phyloP scores from a whole-genome alignment of 2,888 invertebrate genomes.

The Halocaridina rubra region DNA sequence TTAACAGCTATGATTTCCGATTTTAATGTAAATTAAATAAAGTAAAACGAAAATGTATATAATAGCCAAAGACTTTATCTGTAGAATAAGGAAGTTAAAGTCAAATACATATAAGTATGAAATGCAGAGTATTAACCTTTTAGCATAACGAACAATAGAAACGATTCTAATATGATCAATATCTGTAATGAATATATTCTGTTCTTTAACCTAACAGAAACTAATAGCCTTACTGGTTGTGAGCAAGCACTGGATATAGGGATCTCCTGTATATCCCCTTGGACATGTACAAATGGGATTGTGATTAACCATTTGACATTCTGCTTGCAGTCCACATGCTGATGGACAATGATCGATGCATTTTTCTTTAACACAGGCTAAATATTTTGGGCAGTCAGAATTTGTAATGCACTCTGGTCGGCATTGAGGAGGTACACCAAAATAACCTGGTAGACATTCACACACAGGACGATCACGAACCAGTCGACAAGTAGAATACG shows the following conservation, averaged over 20 bases:
- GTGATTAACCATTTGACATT: conserved; percentile 80
- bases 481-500: conserved; percentile 65
- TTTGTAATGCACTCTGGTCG: conserved; percentile 74
- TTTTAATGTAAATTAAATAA: too few relatives aligned
- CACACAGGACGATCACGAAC: conserved; percentile 80
- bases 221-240: background rate
- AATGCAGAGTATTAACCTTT: too few relatives aligned
- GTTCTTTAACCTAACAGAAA: too few relatives aligned
- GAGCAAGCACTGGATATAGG: conserved; percentile 11
- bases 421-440: conserved; percentile 72
- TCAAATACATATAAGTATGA: too few relatives aligned
- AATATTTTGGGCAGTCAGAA: conserved; percentile 70
- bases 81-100: too few relatives aligned
- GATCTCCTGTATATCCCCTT: conserved; percentile 72
- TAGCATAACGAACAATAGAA: too few relatives aligned
- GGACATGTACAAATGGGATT: conserved; percentile 80
- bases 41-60: too few relatives aligned
- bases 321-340: conserved; percentile 77
- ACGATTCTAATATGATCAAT: too few relatives aligned
- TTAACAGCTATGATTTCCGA: too few relatives aligned
- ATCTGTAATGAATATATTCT: too few relatives aligned
- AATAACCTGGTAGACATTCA: conserved; percentile 74
- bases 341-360: conserved; percentile 80
- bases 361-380: conserved; percentile 78
- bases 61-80: too few relatives aligned